Base-by-base conservation (phyloP, 1,140 invertebrate genomes). In the Trissolcus basalis region DNA sequence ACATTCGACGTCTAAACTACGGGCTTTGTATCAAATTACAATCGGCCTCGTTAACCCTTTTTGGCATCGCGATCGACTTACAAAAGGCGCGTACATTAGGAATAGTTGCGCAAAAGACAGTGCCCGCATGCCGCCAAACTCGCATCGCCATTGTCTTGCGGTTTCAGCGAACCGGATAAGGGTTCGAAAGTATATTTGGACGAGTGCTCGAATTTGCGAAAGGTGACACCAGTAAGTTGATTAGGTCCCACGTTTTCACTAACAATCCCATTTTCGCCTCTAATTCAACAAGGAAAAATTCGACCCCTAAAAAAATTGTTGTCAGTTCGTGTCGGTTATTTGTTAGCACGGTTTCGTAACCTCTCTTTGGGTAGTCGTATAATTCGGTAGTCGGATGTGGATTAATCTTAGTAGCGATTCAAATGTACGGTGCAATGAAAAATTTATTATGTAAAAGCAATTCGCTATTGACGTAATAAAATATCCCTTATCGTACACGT, bases 101-200 rank as follows among this genome's bases (percentile, higher is more conserved):
- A 67, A 73, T 58, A 61, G 58, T 74, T 61, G 63, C 71, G 63
- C 58, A 35, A 55, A 79, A 64, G 60, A 63, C 56, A 49, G 67
- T 54, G 70, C 65, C 77, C 71, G 77, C 77, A 78, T 78, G 47
- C 55, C 61, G 60, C 58, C 16, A n/a, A 58, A 64, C 48, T 51
- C 41, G 53, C 45, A 14, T 58, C 61, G 51, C 70, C 69, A 75
- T 78, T 75, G 72, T 75, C 56, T 65, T 36, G 60, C 60, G 67
- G 61, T 56, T 67, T 68, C 19, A 58, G 48, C 55, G 41, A 72
- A 67, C 63, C 63, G 63, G 68, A 75, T 75, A 68, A 71, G 72
- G 67, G 67, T 63, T 33, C 67, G 39, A 68, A 71, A 71, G 47
- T 59, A 70, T 67, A 71, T 63, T 61, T 63, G 51, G 1, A 2